These are phyloP conservation scores for Spodoptera exigua DNA, from an alignment of 2,888 invertebrate genomes.

Conservation along the genomic window DNA sequence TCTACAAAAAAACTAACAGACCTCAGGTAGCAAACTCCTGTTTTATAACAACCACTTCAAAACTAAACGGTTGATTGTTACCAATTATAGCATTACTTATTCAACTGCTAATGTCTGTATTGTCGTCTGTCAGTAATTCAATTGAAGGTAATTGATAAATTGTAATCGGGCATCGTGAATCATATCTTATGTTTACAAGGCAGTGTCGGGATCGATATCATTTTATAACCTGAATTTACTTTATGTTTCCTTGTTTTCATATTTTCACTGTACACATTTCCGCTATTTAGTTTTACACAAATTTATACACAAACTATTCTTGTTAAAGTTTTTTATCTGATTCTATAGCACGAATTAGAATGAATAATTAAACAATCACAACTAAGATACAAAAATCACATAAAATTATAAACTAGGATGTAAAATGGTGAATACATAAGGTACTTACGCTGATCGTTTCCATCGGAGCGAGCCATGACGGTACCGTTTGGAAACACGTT, in stretches of 20 bases:
- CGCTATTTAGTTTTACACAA: too few relatives aligned
- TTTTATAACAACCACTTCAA: constrained; percentile 11
- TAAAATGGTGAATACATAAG: constrained; percentile 48
- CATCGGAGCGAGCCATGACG: constrained; percentile 90
- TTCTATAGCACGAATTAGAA: constrained; percentile 22
- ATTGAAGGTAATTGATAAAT: constrained; percentile 53
- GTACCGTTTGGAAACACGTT: constrained; percentile 91
- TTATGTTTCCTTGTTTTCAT: constrained; percentile 12
- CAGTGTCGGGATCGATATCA: constrained; percentile 26
- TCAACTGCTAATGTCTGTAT: constrained; percentile 43
- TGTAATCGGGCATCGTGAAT: constrained; percentile 51
- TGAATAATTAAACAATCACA: constrained; percentile 22
- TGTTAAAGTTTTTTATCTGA: background rate
- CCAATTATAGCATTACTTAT: constrained; percentile 46
- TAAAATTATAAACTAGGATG: constrained; percentile 36
- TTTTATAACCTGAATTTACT: constrained; percentile 24
- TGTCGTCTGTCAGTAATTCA: constrained; percentile 42
- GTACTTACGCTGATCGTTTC: constrained; percentile 91
- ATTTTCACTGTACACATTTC: background rate
- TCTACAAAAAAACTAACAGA: background rate
- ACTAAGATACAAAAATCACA: constrained; percentile 38
- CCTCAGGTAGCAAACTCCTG: constrained; percentile 17
- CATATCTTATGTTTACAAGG: constrained; percentile 42
- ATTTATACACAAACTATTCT: too few relatives aligned
- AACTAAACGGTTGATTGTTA: constrained; percentile 31